Base-by-base conservation (phyloP, 2,797 vertebrate genomes). In the Halcyon leucocephala region DNA sequence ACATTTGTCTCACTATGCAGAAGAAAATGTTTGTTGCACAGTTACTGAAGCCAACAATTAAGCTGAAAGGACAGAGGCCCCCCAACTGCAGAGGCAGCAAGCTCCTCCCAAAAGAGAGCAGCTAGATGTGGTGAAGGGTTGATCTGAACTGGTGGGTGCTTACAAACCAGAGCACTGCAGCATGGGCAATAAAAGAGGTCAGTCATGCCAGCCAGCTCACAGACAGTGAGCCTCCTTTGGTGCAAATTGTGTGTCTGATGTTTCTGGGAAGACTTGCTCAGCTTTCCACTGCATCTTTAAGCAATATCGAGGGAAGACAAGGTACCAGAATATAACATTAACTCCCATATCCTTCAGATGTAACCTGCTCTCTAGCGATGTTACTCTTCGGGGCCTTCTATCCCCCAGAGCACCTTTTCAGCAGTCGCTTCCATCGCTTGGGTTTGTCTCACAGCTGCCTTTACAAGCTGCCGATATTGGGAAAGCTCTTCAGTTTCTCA, bases 401-500 rank as follows among this genome's bases (percentile, higher is more conserved):
- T 5, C 82, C 66, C 49, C 58, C 46, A 61, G 18, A 67, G 82
- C 81, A 79, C 31, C 79, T 74, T 90, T 58, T n/a, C 33, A 21
- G 60, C 22, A 14, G 13, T 48, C 0, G 0, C 55, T 72, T 72
- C 39, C 54, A 14, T 52, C 28, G 3, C 13, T 33, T 37, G 28
- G 82, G n/a, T 90, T 91, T 71, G 74, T 44, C 16, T 46, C 72
- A 16, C 10, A 5, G 31, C 35, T 39, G 19, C 35, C 35, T 46
- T 99, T 97, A 99, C 90, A 99, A 98, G 98, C 99, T 99, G 98
- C 99, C 99, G 0, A 99, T 99, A 98, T 99, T 99, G 93, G 99
- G 99, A 97, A 99, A 99, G 94, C 99, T 99, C 98, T 99, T 99
- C 95, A 99, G 99, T 79, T 99, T 99, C 98, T 99, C 99, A 25